Base-by-base conservation (phyloP, 2,113 vertebrate genomes). In the Coreoperca whiteheadi region DNA sequence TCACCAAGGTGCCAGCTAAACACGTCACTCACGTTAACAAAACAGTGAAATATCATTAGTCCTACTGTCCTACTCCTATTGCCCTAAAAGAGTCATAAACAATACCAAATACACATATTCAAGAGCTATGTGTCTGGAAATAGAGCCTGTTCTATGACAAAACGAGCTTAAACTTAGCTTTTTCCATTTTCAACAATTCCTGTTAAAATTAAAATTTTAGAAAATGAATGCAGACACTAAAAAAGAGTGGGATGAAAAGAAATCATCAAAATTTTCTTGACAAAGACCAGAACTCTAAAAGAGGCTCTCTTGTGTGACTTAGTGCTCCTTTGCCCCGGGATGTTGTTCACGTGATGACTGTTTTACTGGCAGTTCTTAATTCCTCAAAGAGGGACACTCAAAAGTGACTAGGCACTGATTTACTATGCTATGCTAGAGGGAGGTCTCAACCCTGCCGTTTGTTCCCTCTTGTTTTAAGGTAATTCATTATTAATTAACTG, bases 1-100 rank as follows among this genome's bases (percentile, higher is more conserved):
- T 59, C 64, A 32, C 48, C 46, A 2, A 86, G 77, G 75, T 86
- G 88, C 85, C 82, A 90, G 84, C 63, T 53, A 54, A 77, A 67
- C 80, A 81, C 83, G 75, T 89, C 83, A 88, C 56, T 87, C 76
- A 30, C 68, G 76, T 88, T 88, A 91, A 71, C 59, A 87, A 92
- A 92, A 91, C 87, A 87, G 51, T 9, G 1, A 3, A 77, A 90
- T 90, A 86, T 81, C 77, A 89, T 90, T 87, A 86, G 28, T 39
- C 41, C 54, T 30, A 6, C 39, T 61, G 67, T 78, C 68, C 16
- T 57, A 56, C 61, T 73, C 11, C n/a, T 28, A 8, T 32, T 39
- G 37, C 37, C 25, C n/a, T 7, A 0, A 28, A 21, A 6, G 25
- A 34, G 6, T 37, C 14, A 43, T 21, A 25, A 7, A 80, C 53